Conservation (phyloP, 2,113 vertebrate species). For the Delphinus delphis region DNA sequence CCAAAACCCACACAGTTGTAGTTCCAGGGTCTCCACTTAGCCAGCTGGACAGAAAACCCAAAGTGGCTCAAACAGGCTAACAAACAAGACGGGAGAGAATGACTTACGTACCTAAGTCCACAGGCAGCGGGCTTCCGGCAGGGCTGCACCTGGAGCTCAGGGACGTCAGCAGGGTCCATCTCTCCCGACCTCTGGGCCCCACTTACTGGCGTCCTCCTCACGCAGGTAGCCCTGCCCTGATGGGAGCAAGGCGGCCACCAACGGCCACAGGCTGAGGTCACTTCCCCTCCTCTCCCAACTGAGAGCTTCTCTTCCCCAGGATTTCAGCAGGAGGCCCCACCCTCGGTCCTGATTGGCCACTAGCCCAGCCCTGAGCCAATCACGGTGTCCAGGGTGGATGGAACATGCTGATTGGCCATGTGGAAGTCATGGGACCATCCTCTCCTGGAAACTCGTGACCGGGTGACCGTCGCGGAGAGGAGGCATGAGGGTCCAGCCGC, state of each 20-base stretch:
- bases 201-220: background rate
- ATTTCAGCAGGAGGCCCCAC: background rate
- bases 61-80: background rate
- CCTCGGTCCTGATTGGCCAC: background rate
- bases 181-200: background rate
- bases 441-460: background rate
- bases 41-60: background rate
- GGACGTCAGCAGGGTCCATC: background rate
- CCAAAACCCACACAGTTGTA: background rate
- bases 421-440: background rate
- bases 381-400: background rate
- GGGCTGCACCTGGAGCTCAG: background rate
- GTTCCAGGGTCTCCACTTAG: background rate
- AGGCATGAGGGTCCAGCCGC: rapidly evolving
- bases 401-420: background rate
- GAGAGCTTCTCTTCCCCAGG: background rate
- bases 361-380: background rate
- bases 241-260: background rate
- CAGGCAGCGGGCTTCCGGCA: background rate
- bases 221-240: background rate
- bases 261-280: background rate
- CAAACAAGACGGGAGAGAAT: background rate
- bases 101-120: background rate
- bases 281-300: background rate
- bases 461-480: background rate